phyloP scores from a whole-genome alignment of 2,113 vertebrate genomes.

The Rhinopomastus cyanomelas region DNA sequence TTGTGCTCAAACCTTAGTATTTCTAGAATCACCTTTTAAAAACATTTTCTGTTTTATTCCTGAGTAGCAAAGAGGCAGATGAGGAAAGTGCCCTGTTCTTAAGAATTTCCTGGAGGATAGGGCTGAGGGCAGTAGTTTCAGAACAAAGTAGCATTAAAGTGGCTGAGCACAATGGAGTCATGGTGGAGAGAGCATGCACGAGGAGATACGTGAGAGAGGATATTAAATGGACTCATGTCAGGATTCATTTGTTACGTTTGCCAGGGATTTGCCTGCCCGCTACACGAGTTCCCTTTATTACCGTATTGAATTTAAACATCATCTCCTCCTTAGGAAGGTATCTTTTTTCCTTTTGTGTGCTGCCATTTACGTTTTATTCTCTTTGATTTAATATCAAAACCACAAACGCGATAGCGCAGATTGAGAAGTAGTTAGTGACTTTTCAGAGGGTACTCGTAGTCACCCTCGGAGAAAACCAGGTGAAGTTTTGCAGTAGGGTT shows the following conservation, averaged over 20 bases:
- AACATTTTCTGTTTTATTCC: background rate
- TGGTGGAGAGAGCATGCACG: background rate
- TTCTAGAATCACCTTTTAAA: background rate
- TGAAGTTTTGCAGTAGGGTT: background rate
- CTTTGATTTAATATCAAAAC: background rate
- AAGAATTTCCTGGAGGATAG: background rate
- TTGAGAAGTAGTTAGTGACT: background rate
- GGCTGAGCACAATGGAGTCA: background rate
- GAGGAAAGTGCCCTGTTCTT: background rate
- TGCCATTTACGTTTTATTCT: conserved; percentile 9
- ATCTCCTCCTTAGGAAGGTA: background rate
- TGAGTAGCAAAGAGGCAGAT: background rate
- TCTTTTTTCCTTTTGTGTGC: background rate
- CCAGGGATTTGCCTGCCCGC: background rate
- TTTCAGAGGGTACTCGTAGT: background rate
- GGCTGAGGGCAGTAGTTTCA: background rate
- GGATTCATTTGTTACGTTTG: conserved; percentile 26
- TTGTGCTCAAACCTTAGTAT: background rate
- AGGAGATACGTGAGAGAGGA: background rate
- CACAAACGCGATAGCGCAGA: background rate
- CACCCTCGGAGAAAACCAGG: background rate
- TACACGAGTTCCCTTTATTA: background rate
- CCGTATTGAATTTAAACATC: background rate
- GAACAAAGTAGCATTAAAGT: background rate
- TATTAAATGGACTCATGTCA: conserved; percentile 30